These are phyloP conservation scores for Myotis myotis DNA, from an alignment of 2,797 vertebrate species.

Conservation along the genomic window DNA sequence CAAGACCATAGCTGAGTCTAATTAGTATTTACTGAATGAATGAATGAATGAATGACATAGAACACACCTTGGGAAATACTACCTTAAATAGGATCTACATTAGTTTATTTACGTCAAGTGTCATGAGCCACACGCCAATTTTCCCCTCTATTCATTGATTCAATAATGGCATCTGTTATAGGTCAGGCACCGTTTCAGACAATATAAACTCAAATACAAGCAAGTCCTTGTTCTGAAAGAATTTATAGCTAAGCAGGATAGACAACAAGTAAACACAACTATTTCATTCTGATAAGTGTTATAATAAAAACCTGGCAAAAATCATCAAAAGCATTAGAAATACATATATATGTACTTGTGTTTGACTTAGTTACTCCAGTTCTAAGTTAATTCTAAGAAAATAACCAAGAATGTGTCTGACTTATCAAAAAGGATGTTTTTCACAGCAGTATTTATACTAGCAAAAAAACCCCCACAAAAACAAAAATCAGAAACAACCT, in stretches of 20 bases:
- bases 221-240: constrained; percentile 17
- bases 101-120: not conserved
- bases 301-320: constrained; percentile 23
- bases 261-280: not conserved
- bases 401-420: not conserved
- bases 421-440: constrained; percentile 1
- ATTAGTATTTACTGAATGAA: not conserved
- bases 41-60: not conserved
- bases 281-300: not conserved
- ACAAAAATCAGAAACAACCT: not conserved
- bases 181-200: not conserved
- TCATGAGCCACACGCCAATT: not conserved
- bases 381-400: constrained; percentile 50
- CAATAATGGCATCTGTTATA: not conserved
- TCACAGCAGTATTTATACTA: not conserved
- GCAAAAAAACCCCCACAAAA: not conserved
- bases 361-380: constrained; percentile 9
- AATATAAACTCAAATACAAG: not conserved
- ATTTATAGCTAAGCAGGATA: not conserved
- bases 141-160: not conserved
- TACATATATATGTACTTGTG: not conserved
- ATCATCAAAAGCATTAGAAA: constrained; percentile 6
- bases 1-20: not conserved
- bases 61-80: not conserved
- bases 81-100: not conserved